Percentiles rank a stretch among this genome's conserved stretches.
Evolutionary conservation across 37 sponge, comb jelly and placozoan genomes (phyloP).

Genomic region (Beroe forskalii): DNA sequence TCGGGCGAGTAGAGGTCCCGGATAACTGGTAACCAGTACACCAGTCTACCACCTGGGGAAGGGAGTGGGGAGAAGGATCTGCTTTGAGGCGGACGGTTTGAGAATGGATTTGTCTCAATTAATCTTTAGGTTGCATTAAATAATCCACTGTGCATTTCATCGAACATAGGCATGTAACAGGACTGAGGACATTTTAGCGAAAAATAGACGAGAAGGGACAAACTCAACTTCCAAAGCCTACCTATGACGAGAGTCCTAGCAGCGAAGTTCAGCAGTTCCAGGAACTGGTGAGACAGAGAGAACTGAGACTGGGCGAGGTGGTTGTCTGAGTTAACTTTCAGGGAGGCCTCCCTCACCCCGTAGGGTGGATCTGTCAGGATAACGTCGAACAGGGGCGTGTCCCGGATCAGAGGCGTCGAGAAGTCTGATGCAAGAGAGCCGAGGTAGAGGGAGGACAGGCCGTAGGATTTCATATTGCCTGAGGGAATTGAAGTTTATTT

Average conservation of each 20-base stretch:
- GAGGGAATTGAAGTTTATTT: too few species aligned
- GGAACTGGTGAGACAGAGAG: conserved; percentile 33
- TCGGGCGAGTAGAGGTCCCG: background rate
- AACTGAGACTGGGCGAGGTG: conserved; percentile 8
- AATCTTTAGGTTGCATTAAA: too few species aligned
- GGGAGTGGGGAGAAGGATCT: too few species aligned
- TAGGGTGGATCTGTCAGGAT: conserved; percentile 56
- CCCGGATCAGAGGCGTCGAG: conserved; percentile 35
- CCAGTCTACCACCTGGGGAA: conserved; percentile 33
- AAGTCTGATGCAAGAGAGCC: conserved; percentile 9
- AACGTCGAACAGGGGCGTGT: conserved; percentile 39
- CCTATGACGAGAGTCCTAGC: conserved; percentile 11
- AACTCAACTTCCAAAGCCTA: background rate
- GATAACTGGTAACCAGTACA: conserved; percentile 59
- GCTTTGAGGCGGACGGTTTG: too few species aligned
- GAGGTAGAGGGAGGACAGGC: background rate
- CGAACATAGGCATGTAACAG: background rate
- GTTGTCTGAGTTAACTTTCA: background rate
- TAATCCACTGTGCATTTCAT: too few species aligned
- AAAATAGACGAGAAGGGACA: background rate
- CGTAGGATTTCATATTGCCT: conserved; percentile 58
- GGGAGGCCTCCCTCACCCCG: conserved; percentile 55
- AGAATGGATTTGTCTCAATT: too few species aligned
- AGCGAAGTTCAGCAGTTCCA: conserved; percentile 56
- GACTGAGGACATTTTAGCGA: background rate